Conservation (phyloP, 2,113 vertebrate genomes). For the Phrynocephalus versicolor region DNA sequence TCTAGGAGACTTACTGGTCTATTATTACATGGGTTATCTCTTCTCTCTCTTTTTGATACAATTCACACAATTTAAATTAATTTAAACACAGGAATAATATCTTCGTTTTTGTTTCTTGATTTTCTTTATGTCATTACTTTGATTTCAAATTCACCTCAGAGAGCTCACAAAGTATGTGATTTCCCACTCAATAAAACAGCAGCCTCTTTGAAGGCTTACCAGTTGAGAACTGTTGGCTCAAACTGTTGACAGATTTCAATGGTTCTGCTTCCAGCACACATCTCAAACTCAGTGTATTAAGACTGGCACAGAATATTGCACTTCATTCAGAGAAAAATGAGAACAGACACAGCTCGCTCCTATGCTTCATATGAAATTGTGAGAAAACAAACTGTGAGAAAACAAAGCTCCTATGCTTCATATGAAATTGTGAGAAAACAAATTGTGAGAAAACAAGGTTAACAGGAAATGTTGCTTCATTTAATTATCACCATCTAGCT, state of each 20-base stretch:
- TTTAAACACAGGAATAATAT: neutral
- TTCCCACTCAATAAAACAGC: no score
- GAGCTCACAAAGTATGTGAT: neutral
- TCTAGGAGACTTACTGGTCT: no score
- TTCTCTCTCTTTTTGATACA: accelerated
- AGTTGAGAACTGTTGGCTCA: neutral
- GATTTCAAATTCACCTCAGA: neutral
- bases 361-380: neutral
- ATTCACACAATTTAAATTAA: constrained; percentile 16
- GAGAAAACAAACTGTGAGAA: accelerated
- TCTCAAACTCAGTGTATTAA: neutral
- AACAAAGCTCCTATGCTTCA: constrained; percentile 54
- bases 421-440: accelerated
- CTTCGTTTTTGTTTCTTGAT: constrained; percentile 30
- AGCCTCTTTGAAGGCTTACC: neutral
- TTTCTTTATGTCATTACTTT: neutral
- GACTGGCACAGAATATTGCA: neutral
- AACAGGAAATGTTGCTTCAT: constrained; percentile 56
- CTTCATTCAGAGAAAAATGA: neutral
- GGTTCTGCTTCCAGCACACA: constrained; percentile 23
- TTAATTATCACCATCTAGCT: constrained; percentile 28
- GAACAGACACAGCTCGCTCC: constrained; percentile 44
- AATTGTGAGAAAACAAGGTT: constrained; percentile 39
- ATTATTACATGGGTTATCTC: no score
- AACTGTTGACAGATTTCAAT: neutral